Evolutionary conservation across 1,140 invertebrate genomes (phyloP), one percentile per base, ranked within the genome.

Genomic region (Helicoverpa zea): DNA sequence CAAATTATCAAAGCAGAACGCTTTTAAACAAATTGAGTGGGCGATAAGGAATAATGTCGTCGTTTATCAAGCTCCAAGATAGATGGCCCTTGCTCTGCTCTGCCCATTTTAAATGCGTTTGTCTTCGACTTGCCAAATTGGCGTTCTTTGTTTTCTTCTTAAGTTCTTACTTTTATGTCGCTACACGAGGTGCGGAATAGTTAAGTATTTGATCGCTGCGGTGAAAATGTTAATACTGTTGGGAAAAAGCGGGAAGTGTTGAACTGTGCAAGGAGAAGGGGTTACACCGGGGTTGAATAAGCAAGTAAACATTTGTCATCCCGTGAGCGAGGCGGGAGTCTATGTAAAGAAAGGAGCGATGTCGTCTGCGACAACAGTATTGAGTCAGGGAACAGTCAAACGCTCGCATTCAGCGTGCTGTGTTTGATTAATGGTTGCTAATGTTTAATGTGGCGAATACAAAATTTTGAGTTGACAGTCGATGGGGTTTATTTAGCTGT

Each of bases 11-110:
- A 94, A 94, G 92, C 91, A 94, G 88, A 94, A 93, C 90, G 93
- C 92, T 95, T 94, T 95, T 94, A 94, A 93, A 95, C 92, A 95
- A 95, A 95, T 95, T 95, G 94, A 95, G 93, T 94, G 90, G 93
- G 92, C 91, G 94, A 95, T 95, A 95, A 95, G 91, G 89, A 95
- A 94, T 95, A 95, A 95, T 94, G 94, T 93, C 92, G 92, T 93
- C 94, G 90, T 95, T 94, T 95, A 94, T 95, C 94, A 94, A 92
- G 91, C 88, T 89, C 89, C 80, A 85, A 92, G 93, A 95, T 94
- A 92, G 94, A 95, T 95, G 92, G 90, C 88, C 86, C 87, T 90
- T 88, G 91, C 89, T 94, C 91, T 91, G 88, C 92, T 94, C 89
- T 91, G 87, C 91, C 92, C 94, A 95, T 95, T 94, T 95, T 95